Percentiles rank a stretch among this genome's conserved stretches.
These are phyloP conservation scores for Apamea crenata DNA, from an alignment of 2,888 invertebrate species.

Conservation along the genomic window DNA sequence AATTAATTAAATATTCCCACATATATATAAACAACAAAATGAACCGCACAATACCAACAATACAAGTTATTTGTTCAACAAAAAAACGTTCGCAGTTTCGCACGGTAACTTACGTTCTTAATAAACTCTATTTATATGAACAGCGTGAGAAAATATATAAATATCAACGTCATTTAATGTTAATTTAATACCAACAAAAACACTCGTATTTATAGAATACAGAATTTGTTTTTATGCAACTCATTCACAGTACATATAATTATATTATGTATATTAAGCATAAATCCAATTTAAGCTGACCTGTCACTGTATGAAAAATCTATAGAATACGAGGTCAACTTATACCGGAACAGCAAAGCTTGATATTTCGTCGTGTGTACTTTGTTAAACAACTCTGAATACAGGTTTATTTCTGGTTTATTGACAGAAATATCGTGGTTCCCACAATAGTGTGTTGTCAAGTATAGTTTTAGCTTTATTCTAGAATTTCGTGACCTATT, in stretches of 20 bases:
- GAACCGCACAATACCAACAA: slow-evolving; percentile 3
- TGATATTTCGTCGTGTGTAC: slow-evolving; percentile 1
- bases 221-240: slow-evolving; percentile 10
- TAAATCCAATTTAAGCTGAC: neutral
- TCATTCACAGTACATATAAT: neutral
- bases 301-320: neutral
- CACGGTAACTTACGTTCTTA: slow-evolving; percentile 27
- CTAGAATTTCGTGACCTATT: slow-evolving; percentile 19
- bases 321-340: neutral
- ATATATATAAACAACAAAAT: slow-evolving; percentile 9
- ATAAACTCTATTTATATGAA: slow-evolving; percentile 28
- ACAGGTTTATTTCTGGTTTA: slow-evolving; percentile 39
- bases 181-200: slow-evolving; percentile 43
- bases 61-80: slow-evolving; percentile 6
- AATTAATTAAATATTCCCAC: neutral
- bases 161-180: slow-evolving; percentile 31
- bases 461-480: slow-evolving; percentile 18
- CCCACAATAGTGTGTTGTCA: slow-evolving; percentile 21
- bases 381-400: slow-evolving; percentile 4
- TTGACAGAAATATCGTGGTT: slow-evolving; percentile 32
- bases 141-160: slow-evolving; percentile 41
- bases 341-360: neutral
- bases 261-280: neutral
- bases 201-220: slow-evolving; percentile 13
- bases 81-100: slow-evolving; percentile 13